Evolutionary conservation across 2,113 vertebrate species (phyloP), one percentile per base, ranked within the genome.

Genomic region (Apus apus): DNA sequence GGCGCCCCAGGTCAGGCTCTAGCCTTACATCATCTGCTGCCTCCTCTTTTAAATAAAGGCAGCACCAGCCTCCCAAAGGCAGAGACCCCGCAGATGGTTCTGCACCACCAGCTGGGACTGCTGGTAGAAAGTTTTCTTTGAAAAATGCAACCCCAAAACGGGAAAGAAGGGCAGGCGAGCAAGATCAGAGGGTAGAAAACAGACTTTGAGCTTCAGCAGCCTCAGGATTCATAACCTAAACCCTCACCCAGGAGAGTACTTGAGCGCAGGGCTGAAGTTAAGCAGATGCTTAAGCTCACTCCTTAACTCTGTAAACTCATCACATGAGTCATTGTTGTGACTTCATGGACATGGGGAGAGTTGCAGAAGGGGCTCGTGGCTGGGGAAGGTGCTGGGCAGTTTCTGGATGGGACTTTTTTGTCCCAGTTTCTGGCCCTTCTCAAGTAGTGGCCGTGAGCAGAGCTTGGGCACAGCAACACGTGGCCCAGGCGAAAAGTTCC

Each of bases 281-380:
- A 53, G 90, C 34, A 9, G 73, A 38, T 13, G 25, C 51, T 43
- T 56, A 50, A 54, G 50, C 22, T 87, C 50, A 2, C 16, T 36
- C 50, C 60, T 64, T 30, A 36, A 36, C 45, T 3, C 6, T 0
- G 1, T 4, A 20, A 74, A 43, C 20, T 23, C 54, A 21, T 13
- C 10, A 13, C 36, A 3, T 5, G 54, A 79, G 40, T 40, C 29
- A 26, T 6, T 0, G 5, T 25, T 0, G 6, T 11, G 79, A 25
- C 40, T 38, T 72, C 23, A 5, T 0, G 11, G 64, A 13, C 30
- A 1, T 0, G n/a, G 23, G 23, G 57, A 10, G n/a, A 51, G 27
- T 3, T 15, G 16, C 0, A 4, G 60, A 30, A n/a, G 43, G 78
- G 30, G 16, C 17, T 81, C 2, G 0, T 9, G 53, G 64, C 9